Evolutionary conservation across 2,888 invertebrate genomes (phyloP).

Genomic region (Muscina levida): DNA sequence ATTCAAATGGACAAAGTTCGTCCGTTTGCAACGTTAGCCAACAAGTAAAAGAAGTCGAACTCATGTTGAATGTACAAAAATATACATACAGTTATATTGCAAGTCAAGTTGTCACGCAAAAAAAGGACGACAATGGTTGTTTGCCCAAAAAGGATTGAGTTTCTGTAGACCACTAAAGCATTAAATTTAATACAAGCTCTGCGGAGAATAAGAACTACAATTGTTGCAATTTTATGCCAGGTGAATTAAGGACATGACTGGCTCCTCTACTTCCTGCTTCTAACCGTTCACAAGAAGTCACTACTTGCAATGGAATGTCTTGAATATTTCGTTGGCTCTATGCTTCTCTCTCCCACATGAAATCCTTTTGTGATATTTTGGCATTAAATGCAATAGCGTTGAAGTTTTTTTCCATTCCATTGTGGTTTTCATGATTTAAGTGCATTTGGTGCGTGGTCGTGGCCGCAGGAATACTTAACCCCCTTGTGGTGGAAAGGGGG

Average conservation of each 20-base stretch:
- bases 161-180: constrained; percentile 1
- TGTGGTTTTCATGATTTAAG: constrained; percentile 21
- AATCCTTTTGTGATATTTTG: not conserved
- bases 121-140: constrained; percentile 51
- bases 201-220: constrained; percentile 14
- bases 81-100: not conserved
- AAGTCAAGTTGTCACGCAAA: constrained; percentile 56
- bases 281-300: constrained; percentile 18
- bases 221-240: constrained; percentile 28
- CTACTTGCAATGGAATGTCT: constrained; percentile 28
- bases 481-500: constrained; percentile 1
- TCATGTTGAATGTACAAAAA: not conserved
- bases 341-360: constrained; percentile 28
- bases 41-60: not conserved
- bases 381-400: constrained; percentile 1
- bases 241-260: not conserved
- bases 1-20: constrained; percentile 23
- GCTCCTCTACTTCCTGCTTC: not conserved
- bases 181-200: not conserved
- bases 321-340: not conserved
- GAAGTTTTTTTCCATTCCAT: not conserved
- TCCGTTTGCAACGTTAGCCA: not conserved
- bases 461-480: constrained; percentile 11
- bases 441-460: constrained; percentile 22
- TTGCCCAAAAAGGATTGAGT: constrained; percentile 32